Conservation (phyloP, 2,113 vertebrate species). For the Perognathus longimembris region DNA sequence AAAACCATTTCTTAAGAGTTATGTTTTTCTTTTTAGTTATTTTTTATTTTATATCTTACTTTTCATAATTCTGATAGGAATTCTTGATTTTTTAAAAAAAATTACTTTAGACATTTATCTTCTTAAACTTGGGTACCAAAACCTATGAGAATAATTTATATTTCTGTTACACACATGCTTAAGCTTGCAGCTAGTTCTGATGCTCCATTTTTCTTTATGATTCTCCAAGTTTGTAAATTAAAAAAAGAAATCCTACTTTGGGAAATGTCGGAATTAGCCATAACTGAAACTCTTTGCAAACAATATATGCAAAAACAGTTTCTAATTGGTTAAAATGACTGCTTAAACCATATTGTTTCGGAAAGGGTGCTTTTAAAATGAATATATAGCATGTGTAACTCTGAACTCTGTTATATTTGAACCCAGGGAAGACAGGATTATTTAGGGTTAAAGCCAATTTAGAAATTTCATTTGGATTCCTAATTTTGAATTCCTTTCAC, state of each 20-base stretch:
- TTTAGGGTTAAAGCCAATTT: conserved; percentile 52
- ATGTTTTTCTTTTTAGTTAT: conserved; percentile 15
- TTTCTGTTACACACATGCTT: conserved; percentile 12
- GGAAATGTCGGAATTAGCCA: conserved; percentile 53
- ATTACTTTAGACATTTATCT: conserved; percentile 23
- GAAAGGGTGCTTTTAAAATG: not conserved
- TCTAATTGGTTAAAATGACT: not conserved
- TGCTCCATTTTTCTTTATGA: conserved; percentile 49
- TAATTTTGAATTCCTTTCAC: conserved; percentile 63
- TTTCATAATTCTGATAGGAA: conserved; percentile 36
- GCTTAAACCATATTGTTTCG: conserved; percentile 51
- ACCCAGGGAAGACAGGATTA: conserved; percentile 28
- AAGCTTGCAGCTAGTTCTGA: conserved; percentile 14
- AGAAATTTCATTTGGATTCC: conserved; percentile 67
- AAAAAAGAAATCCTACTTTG: conserved; percentile 10
- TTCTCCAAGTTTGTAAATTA: conserved; percentile 46
- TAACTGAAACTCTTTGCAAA: conserved; percentile 35
- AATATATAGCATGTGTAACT: conserved; percentile 23
- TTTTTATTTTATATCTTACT: conserved; percentile 43
- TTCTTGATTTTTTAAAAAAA: conserved; percentile 12
- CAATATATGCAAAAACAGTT: not conserved
- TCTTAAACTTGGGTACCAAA: not conserved
- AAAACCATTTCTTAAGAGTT: conserved; percentile 12
- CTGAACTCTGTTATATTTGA: conserved; percentile 22
- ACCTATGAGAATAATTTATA: conserved; percentile 20